Conservation (phyloP, 1,140 invertebrate genomes). For the Pseudoatta argentina region DNA sequence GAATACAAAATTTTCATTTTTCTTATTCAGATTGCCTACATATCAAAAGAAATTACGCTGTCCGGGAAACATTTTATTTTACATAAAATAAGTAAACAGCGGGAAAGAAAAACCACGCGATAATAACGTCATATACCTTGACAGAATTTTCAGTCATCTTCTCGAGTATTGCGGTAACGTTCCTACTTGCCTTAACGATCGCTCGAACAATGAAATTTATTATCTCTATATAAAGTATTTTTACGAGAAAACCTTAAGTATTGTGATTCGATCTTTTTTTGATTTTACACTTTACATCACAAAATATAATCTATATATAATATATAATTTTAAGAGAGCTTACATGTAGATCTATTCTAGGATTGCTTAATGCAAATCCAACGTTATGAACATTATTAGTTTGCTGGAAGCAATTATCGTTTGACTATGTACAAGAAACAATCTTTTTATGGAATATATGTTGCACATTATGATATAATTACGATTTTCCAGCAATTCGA, state of each 20-base stretch:
- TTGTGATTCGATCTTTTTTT: background rate
- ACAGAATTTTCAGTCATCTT: slow-evolving; percentile 33
- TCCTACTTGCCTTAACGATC: slow-evolving; percentile 28
- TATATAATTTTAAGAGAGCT: background rate
- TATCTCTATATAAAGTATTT: background rate
- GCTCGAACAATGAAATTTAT: slow-evolving; percentile 28
- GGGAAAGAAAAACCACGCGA: background rate
- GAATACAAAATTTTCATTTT: background rate
- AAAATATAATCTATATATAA: background rate
- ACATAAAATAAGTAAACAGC: slow-evolving; percentile 27
- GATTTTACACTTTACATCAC: slow-evolving; percentile 12
- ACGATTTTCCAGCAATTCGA: slow-evolving; percentile 29
- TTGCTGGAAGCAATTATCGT: slow-evolving; percentile 44
- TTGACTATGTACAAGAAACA: slow-evolving; percentile 22
- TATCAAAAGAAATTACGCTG: background rate
- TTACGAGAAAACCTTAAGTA: slow-evolving; percentile 5
- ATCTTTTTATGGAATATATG: slow-evolving; percentile 15
- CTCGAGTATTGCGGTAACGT: slow-evolving; percentile 17
- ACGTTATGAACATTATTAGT: slow-evolving; percentile 36
- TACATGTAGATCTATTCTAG: background rate
- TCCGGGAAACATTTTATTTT: slow-evolving; percentile 11
- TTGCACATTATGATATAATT: slow-evolving; percentile 39
- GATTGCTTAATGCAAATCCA: slow-evolving; percentile 18
- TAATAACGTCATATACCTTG: slow-evolving; percentile 9
- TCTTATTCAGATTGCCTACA: slow-evolving; percentile 2